Evolutionary conservation across 1,140 invertebrate species (phyloP).

Genomic region (Drosophila pruinosa): DNA sequence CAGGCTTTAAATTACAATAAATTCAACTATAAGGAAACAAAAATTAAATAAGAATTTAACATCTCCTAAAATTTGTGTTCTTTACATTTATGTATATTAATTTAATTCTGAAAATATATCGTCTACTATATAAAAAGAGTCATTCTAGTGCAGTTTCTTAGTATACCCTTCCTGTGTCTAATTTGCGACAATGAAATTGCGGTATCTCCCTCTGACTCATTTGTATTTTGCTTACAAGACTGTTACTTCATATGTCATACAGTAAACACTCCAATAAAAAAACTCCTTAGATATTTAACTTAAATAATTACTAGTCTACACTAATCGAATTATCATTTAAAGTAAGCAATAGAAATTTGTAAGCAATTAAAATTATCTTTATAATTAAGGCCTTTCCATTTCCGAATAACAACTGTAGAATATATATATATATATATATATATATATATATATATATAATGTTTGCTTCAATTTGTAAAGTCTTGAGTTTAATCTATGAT

Average conservation of each 20-base stretch:
- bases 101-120: too few species aligned
- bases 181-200: not conserved
- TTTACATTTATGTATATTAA: too few species aligned
- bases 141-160: not conserved
- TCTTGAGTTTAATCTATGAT: conserved; percentile 32
- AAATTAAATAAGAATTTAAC: too few species aligned
- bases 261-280: not conserved
- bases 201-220: not conserved
- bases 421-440: too few species aligned
- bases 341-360: not conserved
- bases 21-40: too few species aligned
- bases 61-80: too few species aligned
- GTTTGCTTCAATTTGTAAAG: not conserved
- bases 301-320: not conserved
- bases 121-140: too few species aligned
- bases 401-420: not conserved
- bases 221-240: not conserved
- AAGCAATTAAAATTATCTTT: not conserved
- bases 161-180: not conserved
- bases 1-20: too few species aligned
- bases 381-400: not conserved
- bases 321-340: not conserved
- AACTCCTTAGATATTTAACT: not conserved
- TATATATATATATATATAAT: too few species aligned
- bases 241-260: not conserved